Base-by-base conservation (phyloP, 2,113 vertebrate genomes). In the Chionodraco myersi region DNA sequence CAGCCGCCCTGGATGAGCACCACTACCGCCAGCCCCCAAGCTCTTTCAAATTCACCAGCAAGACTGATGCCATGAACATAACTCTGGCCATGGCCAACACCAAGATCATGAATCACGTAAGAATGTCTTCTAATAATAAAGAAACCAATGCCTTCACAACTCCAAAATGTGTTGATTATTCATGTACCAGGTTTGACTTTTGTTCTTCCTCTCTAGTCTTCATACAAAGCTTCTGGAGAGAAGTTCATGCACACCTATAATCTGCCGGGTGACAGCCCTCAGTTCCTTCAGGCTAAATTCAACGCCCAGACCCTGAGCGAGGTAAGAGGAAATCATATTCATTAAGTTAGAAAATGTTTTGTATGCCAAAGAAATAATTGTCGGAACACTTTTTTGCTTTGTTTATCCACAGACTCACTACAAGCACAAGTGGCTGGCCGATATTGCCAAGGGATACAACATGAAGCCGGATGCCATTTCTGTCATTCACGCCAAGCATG, bases 201-300 rank as follows among this genome's bases (percentile, higher is more conserved):
- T 61, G 48, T 57, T 64, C 52, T 52, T 47, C 47, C 5, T 79
- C 85, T 80, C 13, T 86, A 99, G 97, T 79, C 92, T 87, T 88
- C 97, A 5, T 99, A 99, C 89, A 97, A 93, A 92, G 96, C 97
- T 47, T 97, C 96, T 83, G 97, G 96, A 49, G 97, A 99, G 90
- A 93, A 97, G 80, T 93, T 96, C 52, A 92, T 94, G 82, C 97
- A 97, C 85, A 97, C 96, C 36, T 99, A 97, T 45, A 83, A 96
- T 11, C 89, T 99, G 62, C 94, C 95, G 34, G 83, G 94, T 1
- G 97, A 99, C 77, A 83, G 94, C 57, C 97, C 97, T 6, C 94
- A 97, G 84, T 98, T 99, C 79, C 92, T 97, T 61, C 97, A 97
- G 89, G 97, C 97, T 73, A 97, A 94, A 84, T 98, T 94, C 91